A percentile compares a stretch with the other conserved stretches of the same genome.
phyloP scores from a whole-genome alignment of 2,113 vertebrate species.

The Anolis sagrei region DNA sequence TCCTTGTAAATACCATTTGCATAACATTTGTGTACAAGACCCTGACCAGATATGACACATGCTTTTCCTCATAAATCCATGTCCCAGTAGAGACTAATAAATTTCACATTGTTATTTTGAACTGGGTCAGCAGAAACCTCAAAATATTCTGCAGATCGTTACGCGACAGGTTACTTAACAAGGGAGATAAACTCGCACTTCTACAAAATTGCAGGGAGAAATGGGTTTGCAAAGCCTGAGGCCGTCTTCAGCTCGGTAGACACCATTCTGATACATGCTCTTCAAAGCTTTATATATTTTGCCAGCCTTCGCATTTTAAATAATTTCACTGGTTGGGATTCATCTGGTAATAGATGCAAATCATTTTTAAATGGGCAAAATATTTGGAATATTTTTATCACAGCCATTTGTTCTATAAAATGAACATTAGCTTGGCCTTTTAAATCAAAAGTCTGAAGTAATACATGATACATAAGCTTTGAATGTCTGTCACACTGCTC shows the following conservation, averaged over 20 bases:
- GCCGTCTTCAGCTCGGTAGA: conserved; percentile 16
- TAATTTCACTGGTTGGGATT: conserved; percentile 65
- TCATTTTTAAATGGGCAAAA: not conserved
- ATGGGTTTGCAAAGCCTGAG: conserved; percentile 71
- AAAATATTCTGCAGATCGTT: conserved; percentile 61
- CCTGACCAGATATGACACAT: conserved; percentile 50
- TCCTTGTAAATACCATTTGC: conserved; percentile 25
- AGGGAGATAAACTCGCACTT: conserved; percentile 67
- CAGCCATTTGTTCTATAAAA: not conserved
- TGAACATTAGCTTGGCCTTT: conserved; percentile 15
- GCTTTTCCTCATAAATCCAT: not conserved
- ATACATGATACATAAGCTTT: not conserved
- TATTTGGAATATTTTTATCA: conserved; percentile 47
- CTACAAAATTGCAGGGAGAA: conserved; percentile 54
- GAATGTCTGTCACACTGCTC: not conserved
- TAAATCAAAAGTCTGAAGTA: not conserved
- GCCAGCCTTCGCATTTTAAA: conserved; percentile 73
- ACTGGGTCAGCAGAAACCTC: conserved; percentile 73
- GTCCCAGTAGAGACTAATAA: conserved; percentile 38
- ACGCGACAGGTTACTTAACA: conserved; percentile 72
- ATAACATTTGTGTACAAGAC: conserved; percentile 51
- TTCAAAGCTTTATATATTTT: conserved; percentile 69
- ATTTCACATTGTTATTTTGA: conserved; percentile 68
- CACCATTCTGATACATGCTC: conserved; percentile 56
- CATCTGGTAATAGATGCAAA: conserved; percentile 59